phyloP scores from a whole-genome alignment of 2,797 vertebrate species.

The Danio kyathit region DNA sequence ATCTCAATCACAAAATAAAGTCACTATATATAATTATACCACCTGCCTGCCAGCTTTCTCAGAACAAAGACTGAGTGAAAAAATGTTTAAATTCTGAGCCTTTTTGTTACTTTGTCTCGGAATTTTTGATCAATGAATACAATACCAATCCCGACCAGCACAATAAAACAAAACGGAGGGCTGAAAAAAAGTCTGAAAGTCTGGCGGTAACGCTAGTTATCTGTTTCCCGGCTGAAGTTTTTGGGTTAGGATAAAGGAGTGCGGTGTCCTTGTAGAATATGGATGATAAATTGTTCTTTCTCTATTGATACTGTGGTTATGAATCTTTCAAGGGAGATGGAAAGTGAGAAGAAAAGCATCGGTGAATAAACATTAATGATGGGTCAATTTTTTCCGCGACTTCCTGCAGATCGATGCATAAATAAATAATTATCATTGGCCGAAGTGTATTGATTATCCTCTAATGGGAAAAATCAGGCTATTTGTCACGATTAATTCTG shows the following conservation, averaged over 20 bases:
- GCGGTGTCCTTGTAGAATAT: constrained; percentile 66
- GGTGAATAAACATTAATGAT: constrained; percentile 48
- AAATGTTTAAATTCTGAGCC: constrained; percentile 9
- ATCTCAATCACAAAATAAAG: background rate
- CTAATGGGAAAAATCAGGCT: constrained; percentile 29
- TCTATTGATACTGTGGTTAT: constrained; percentile 64
- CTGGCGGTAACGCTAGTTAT: constrained; percentile 59
- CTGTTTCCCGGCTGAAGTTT: constrained; percentile 67
- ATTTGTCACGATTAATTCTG: constrained; percentile 20
- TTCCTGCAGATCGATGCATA: constrained; percentile 27
- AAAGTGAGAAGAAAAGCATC: constrained; percentile 36
- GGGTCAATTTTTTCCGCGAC: constrained; percentile 31
- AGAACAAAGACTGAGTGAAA: constrained; percentile 23
- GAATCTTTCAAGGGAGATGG: constrained; percentile 65
- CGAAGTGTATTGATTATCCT: constrained; percentile 26
- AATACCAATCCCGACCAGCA: constrained; percentile 36
- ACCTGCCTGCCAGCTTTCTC: background rate
- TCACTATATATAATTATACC: background rate
- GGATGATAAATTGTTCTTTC: constrained; percentile 65
- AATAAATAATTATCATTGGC: constrained; percentile 47
- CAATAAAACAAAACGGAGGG: constrained; percentile 39
- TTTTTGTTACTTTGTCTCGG: constrained; percentile 35
- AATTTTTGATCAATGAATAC: constrained; percentile 59
- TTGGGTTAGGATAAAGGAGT: constrained; percentile 68
- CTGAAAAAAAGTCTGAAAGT: constrained; percentile 33